A percentile compares a stretch with the other conserved stretches of the same genome.
Conservation (phyloP, 2,888 invertebrate species). For the Leptothorax acervorum region DNA sequence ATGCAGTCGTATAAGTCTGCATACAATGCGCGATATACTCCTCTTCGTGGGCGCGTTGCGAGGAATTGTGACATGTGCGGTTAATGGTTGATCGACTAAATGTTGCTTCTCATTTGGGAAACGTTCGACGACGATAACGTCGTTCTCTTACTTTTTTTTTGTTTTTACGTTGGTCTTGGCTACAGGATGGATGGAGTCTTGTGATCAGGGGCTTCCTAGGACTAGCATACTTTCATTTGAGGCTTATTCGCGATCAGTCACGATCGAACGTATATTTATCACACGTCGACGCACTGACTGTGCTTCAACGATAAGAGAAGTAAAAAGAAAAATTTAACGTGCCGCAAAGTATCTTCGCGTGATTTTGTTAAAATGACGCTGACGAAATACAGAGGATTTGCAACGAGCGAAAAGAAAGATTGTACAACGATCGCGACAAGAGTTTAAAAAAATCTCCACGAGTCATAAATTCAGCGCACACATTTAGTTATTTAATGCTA, state of each 20-base stretch:
- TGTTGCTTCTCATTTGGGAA: constrained; percentile 66
- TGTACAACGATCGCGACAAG: neutral
- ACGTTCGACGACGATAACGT: constrained; percentile 23
- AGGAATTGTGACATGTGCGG: constrained; percentile 63
- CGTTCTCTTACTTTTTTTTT: constrained; percentile 27
- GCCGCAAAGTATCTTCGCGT: neutral
- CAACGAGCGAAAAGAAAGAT: neutral
- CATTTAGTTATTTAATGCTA: neutral
- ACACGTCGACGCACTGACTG: neutral
- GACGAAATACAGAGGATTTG: constrained; percentile 18
- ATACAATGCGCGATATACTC: constrained; percentile 58
- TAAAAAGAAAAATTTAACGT: neutral
- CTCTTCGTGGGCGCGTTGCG: constrained; percentile 56
- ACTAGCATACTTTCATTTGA: constrained; percentile 75
- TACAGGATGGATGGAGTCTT: constrained; percentile 61
- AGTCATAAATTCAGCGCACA: neutral
- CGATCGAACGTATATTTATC: constrained; percentile 2
- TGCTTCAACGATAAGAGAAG: neutral
- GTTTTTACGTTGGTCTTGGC: constrained; percentile 68
- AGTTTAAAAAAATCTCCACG: neutral
- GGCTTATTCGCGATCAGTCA: constrained; percentile 60
- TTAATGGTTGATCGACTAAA: constrained; percentile 66
- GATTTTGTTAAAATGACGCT: neutral
- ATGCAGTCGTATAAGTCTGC: constrained; percentile 62
- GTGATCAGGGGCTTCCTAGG: constrained; percentile 78